Conservation (phyloP, 2,888 invertebrate species). For the Stegophylla sp. region DNA sequence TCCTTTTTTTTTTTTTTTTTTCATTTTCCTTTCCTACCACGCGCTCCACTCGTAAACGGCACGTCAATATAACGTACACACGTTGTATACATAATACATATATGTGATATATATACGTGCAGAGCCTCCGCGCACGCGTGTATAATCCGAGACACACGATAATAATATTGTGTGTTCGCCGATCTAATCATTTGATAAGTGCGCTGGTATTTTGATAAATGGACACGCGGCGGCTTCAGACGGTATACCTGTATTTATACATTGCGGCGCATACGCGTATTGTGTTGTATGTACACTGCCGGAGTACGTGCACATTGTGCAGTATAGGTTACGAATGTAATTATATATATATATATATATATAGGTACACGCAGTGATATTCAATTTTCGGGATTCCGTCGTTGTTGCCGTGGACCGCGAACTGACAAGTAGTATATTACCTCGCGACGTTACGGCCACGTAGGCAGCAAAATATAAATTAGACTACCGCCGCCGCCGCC, state of each 20-base stretch:
- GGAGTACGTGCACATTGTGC: no score
- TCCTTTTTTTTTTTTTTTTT: slow-evolving; percentile 18
- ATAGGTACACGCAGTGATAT: neutral
- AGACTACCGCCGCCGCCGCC: no score
- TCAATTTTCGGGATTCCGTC: slow-evolving; percentile 24
- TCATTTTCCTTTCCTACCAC: slow-evolving; percentile 5
- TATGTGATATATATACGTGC: neutral
- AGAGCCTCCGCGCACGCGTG: no score
- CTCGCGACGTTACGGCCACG: no score
- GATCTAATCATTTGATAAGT: slow-evolving; percentile 58
- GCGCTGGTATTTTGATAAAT: slow-evolving; percentile 54
- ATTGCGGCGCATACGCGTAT: no score
- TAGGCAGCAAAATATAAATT: no score
- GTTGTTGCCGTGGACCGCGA: no score
- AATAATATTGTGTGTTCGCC: slow-evolving; percentile 55
- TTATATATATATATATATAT: no score
- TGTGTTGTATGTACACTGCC: no score
- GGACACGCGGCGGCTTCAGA: slow-evolving; percentile 12
- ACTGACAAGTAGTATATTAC: neutral
- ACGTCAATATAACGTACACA: slow-evolving; percentile 36
- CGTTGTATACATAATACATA: neutral
- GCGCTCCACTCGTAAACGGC: slow-evolving; percentile 44
- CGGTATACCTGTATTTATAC: neutral
- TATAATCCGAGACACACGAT: slow-evolving; percentile 55
- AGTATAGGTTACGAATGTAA: no score